phyloP scores from a whole-genome alignment of 1,140 invertebrate species.

The Caenorhabditis latens region DNA sequence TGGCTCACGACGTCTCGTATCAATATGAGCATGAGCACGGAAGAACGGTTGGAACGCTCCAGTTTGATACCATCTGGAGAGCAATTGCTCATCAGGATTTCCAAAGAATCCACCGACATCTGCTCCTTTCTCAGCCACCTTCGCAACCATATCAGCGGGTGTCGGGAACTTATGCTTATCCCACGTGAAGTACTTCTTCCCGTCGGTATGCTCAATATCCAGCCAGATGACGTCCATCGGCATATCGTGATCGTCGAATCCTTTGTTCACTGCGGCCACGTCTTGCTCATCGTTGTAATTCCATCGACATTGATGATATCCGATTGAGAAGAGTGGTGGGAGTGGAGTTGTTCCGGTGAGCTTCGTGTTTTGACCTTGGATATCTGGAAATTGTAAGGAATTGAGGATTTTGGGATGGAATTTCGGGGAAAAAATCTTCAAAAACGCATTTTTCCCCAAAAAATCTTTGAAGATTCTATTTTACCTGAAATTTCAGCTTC shows the following conservation, averaged over 20 bases:
- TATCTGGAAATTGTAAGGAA: constrained; percentile 83
- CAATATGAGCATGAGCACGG: constrained; percentile 88
- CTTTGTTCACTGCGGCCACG: constrained; percentile 85
- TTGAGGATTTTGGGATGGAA: not conserved
- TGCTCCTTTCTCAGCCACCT: constrained; percentile 90
- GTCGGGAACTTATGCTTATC: constrained; percentile 86
- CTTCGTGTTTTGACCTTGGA: constrained; percentile 88
- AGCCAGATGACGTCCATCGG: constrained; percentile 97
- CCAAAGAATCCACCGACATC: constrained; percentile 98
- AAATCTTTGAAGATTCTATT: no score
- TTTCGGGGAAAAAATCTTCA: no score
- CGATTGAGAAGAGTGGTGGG: constrained; percentile 87
- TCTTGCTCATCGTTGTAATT: constrained; percentile 98
- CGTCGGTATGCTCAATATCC: constrained; percentile 98
- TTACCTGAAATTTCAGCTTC: no score
- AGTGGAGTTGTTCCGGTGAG: constrained; percentile 89
- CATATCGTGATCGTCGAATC: constrained; percentile 90
- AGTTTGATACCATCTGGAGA: constrained; percentile 94
- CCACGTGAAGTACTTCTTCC: constrained; percentile 84
- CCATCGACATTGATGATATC: constrained; percentile 97
- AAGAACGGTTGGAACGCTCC: constrained; percentile 85
- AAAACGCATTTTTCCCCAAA: no score
- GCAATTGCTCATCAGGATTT: constrained; percentile 91
- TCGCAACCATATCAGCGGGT: constrained; percentile 90
- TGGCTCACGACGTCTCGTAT: constrained; percentile 94